These are phyloP conservation scores for Yponomeuta evonymella DNA, from an alignment of 2,888 invertebrate species.

Conservation along the genomic window DNA sequence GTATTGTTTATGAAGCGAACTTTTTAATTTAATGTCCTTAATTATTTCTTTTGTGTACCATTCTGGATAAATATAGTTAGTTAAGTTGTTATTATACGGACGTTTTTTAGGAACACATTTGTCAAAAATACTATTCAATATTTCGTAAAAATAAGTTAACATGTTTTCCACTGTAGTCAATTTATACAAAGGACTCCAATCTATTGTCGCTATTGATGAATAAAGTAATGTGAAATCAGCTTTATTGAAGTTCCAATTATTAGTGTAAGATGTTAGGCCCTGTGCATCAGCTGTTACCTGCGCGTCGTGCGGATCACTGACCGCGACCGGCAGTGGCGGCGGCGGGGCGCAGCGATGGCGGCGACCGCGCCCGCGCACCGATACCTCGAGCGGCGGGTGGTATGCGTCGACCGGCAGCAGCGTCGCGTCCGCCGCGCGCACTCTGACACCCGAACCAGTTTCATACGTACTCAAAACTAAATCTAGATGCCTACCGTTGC, in stretches of 20 bases:
- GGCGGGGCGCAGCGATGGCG: background rate
- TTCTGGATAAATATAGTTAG: conserved; percentile 21
- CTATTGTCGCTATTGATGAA: background rate
- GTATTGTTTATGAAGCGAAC: conserved; percentile 21
- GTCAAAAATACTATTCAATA: conserved; percentile 18
- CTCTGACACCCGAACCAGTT: background rate
- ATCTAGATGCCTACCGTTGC: background rate
- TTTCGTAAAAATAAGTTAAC: conserved; percentile 20
- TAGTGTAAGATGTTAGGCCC: background rate
- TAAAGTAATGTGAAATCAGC: conserved; percentile 10
- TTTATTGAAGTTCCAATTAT: conserved; percentile 11
- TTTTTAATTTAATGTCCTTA: conserved; percentile 20
- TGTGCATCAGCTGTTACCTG: too few relatives aligned
- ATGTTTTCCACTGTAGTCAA: background rate
- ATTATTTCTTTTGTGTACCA: conserved; percentile 25
- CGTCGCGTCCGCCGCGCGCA: conserved; percentile 5
- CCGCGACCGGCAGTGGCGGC: background rate
- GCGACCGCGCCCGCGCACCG: background rate
- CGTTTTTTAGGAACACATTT: conserved; percentile 21
- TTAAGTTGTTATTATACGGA: conserved; percentile 2
- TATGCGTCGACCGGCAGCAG: background rate
- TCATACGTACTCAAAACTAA: background rate
- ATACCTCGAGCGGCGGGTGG: background rate
- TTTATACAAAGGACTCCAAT: conserved; percentile 5
- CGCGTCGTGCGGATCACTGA: background rate